Conservation (phyloP, 92 coral and sea anemone species). For the Muricea muricata region DNA sequence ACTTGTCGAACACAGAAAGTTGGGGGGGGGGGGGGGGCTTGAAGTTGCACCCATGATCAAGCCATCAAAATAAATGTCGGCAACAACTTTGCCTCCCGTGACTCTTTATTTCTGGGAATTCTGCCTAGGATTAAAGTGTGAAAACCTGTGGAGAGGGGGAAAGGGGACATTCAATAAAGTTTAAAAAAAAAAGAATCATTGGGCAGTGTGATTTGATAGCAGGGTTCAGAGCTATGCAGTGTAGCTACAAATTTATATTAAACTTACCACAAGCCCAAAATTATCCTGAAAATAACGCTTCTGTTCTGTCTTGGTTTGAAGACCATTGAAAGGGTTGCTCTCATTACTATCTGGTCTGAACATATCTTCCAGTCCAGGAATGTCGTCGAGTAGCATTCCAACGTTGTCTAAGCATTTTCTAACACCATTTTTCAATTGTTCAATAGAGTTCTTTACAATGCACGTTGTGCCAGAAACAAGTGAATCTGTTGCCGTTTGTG, state of each 20-base stretch:
- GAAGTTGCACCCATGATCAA: not conserved
- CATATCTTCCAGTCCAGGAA: slow-evolving; percentile 58
- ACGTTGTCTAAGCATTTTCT: slow-evolving; percentile 27
- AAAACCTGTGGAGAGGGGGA: not conserved
- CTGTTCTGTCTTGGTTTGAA: slow-evolving; percentile 17
- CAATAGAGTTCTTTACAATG: slow-evolving; percentile 41
- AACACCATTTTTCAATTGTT: not conserved
- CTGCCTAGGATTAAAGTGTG: not conserved
- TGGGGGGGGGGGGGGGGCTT: not conserved
- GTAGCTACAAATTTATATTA: not conserved
- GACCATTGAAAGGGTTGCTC: slow-evolving; percentile 42
- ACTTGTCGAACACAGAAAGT: not conserved
- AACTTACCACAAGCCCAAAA: not conserved
- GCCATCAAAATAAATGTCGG: no score
- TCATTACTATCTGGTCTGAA: slow-evolving; percentile 40
- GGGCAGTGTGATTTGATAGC: no score
- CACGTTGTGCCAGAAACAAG: slow-evolving; percentile 41
- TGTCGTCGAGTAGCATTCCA: slow-evolving; percentile 42
- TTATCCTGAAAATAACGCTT: not conserved
- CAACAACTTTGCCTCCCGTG: no score
- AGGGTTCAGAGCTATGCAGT: not conserved
- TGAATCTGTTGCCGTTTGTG: slow-evolving; percentile 51
- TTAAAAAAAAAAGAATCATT: not conserved
- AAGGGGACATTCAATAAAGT: not conserved
- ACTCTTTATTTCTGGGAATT: no score